Evolutionary conservation across 2,113 vertebrate species (phyloP).

Genomic region (Cyprinodon brontotheroides): DNA sequence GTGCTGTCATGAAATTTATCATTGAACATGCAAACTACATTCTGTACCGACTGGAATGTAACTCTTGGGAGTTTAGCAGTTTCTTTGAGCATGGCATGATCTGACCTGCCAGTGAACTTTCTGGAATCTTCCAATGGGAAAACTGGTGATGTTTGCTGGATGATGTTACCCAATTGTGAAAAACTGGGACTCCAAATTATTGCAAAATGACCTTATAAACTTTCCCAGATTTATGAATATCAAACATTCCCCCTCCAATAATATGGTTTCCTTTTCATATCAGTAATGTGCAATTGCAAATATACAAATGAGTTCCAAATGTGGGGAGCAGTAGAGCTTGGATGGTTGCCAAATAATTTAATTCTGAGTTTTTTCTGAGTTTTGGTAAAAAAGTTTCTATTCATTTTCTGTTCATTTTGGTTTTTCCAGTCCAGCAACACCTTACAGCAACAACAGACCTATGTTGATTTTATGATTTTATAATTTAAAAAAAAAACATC

Average conservation of each 20-base stretch:
- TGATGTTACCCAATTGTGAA: background rate
- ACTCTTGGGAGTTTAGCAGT: background rate
- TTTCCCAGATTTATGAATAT: background rate
- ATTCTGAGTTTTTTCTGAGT: background rate
- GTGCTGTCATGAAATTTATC: background rate
- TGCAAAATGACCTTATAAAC: background rate
- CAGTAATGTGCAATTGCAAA: background rate
- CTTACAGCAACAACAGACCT: background rate
- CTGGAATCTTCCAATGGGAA: background rate
- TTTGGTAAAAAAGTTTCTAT: background rate
- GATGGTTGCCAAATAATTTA: background rate
- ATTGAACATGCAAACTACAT: background rate
- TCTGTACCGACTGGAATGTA: background rate
- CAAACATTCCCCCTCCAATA: background rate
- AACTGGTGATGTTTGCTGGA: background rate
- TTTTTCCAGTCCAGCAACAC: background rate
- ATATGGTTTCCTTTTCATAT: background rate
- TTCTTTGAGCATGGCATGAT: background rate
- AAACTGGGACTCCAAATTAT: background rate
- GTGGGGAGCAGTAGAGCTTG: background rate
- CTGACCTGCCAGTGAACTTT: background rate
- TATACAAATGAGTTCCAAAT: background rate
- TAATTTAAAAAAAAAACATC: background rate
- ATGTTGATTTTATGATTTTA: background rate
- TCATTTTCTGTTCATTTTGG: background rate